Conservation (phyloP, 2,113 vertebrate genomes). For the Mesembrinibis cayennensis region DNA sequence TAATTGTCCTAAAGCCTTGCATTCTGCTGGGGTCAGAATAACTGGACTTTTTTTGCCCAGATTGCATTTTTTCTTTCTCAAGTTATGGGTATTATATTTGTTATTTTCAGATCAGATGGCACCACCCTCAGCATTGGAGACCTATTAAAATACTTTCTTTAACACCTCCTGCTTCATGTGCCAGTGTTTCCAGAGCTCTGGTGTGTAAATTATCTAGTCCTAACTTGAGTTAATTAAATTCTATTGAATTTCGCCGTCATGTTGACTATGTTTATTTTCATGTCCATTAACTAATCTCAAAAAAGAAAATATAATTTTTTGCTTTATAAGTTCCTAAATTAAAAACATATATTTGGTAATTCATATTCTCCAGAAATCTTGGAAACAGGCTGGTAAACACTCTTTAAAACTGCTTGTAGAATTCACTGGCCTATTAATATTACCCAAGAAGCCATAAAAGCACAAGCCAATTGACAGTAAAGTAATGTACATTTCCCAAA, state of each 20-base stretch:
- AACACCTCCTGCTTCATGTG: background rate
- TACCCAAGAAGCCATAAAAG: conserved; percentile 36
- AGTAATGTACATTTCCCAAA: conserved; percentile 52
- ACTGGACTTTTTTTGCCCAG: background rate
- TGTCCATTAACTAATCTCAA: background rate
- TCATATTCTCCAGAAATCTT: background rate
- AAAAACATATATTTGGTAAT: conserved; percentile 44
- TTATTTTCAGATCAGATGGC: background rate
- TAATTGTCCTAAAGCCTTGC: background rate
- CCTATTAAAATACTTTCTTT: conserved; percentile 19
- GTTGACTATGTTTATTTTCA: background rate
- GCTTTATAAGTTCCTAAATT: conserved; percentile 48
- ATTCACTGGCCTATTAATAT: conserved; percentile 1
- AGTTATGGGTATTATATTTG: background rate
- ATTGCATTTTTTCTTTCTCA: conserved; percentile 3
- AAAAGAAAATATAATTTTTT: background rate
- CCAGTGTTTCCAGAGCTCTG: background rate
- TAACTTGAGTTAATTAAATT: background rate
- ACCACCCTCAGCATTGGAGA: background rate
- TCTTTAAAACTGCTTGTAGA: conserved; percentile 39
- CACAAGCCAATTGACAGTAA: conserved; percentile 30
- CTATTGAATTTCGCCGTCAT: background rate
- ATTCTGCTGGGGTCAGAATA: background rate
- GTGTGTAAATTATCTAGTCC: conserved; percentile 1
- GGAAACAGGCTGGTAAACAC: conserved; percentile 19